Base-by-base conservation (phyloP, 2,113 vertebrate species). In the Piaya cayana region DNA sequence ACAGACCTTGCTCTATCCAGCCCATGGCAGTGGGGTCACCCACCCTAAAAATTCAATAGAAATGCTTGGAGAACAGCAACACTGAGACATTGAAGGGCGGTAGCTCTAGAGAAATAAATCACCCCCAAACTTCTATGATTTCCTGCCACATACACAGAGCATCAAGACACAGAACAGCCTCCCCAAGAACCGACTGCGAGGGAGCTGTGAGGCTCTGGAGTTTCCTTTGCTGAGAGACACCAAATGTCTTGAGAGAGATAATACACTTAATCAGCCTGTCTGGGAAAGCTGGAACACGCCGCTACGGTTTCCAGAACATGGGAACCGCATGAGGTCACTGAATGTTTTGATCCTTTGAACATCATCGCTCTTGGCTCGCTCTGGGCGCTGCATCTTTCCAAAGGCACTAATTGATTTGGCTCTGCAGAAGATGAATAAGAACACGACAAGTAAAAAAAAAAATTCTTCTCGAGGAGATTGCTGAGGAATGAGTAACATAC, bases 321-420 rank as follows among this genome's bases (percentile, higher is more conserved):
- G 72, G 86, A 88, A 60, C 52, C 67, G 56, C 71, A 92, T 88
- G 88, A 93, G 69, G 82, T 94, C 95, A 97, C 90, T 92, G 68
- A 55, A 27, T 71, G 56, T 93, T 96, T 88, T 86, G 71, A 93
- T 94, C 76, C 82, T 88, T 88, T 78, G 71, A 92, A 90, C 19
- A 83, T 65, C 71, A 77, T 56, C 76, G 67, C 52, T 93, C 71
- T 92, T 95, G 87, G 92, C 92, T 96, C 90, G 68, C 50, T 83
- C 86, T 77, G 86, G 86, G 72, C 45, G 74, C 36, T 88, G 76
- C 71, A 64, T 93, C 85, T 94, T 94, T 96, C 90, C 82, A 96
- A 93, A 89, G 79, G 82, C 88, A 90, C 68, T 93, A 92, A 92
- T 71, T 91, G 90, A 93, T 87, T 97, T 94, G 88, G 93, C 76